Evolutionary conservation across 2,888 invertebrate genomes (phyloP).

Genomic region (Arenicola marina): DNA sequence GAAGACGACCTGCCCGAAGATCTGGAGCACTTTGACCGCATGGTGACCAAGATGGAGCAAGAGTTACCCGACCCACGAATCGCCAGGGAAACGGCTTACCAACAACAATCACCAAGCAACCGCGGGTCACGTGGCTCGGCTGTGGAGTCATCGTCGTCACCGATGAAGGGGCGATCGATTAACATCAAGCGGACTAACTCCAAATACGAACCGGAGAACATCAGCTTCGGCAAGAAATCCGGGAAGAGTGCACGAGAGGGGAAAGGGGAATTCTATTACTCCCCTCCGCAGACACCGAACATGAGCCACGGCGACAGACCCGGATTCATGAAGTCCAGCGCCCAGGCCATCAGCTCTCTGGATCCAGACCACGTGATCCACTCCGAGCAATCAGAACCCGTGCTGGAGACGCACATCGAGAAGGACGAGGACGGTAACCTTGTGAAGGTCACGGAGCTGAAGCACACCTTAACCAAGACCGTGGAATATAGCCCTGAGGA

Average conservation of each 20-base stretch:
- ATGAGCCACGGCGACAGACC: too few relatives aligned
- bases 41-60: background rate
- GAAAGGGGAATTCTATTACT: background rate
- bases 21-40: background rate
- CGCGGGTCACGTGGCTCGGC: too few relatives aligned
- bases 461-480: slow-evolving; percentile 18
- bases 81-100: background rate
- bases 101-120: background rate
- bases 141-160: background rate
- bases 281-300: too few relatives aligned
- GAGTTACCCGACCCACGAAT: background rate
- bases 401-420: slow-evolving; percentile 7
- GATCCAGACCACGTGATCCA: background rate
- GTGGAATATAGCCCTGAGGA: slow-evolving; percentile 10
- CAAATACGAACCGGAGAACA: slow-evolving; percentile 11
- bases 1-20: slow-evolving; percentile 1
- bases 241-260: background rate
- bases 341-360: too few relatives aligned
- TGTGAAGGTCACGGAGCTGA: slow-evolving; percentile 20
- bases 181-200: too few relatives aligned
- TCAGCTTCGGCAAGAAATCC: slow-evolving; percentile 13
- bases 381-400: slow-evolving; percentile 10
- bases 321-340: too few relatives aligned
- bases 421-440: slow-evolving; percentile 21
- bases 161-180: background rate